Percentiles rank a stretch among this genome's conserved stretches.
These are phyloP conservation scores for Trichosurus vulpecula DNA, from an alignment of 2,797 vertebrate species.

Conservation along the genomic window DNA sequence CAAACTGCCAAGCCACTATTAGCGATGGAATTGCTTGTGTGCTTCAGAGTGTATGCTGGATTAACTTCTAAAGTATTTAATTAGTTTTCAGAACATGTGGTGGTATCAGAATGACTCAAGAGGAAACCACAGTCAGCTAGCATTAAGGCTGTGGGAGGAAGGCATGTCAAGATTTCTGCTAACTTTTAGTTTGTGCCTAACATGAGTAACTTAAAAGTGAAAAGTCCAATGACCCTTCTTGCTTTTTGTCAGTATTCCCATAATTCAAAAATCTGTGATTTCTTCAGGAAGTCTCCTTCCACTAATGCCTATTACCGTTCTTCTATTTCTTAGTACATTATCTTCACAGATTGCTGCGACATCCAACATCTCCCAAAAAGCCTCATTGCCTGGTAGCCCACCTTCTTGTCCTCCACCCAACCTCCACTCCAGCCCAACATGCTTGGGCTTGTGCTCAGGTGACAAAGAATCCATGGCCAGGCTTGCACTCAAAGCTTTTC, in stretches of 20 bases:
- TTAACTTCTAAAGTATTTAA: slow-evolving; percentile 74
- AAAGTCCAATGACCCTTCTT: slow-evolving; percentile 36
- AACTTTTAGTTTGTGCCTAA: slow-evolving; percentile 59
- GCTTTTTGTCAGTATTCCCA: neutral
- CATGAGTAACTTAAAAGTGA: slow-evolving; percentile 53
- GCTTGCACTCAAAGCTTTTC: neutral
- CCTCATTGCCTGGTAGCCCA: neutral
- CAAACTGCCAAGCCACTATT: slow-evolving; percentile 71
- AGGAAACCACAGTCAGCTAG: slow-evolving; percentile 72
- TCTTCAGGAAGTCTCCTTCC: neutral
- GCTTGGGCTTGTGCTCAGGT: neutral
- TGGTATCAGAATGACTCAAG: slow-evolving; percentile 65
- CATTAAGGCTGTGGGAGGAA: slow-evolving; percentile 64
- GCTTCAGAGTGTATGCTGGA: slow-evolving; percentile 69
- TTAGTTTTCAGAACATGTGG: slow-evolving; percentile 72
- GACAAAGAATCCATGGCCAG: neutral
- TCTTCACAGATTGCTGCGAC: neutral
- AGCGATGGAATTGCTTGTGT: slow-evolving; percentile 68
- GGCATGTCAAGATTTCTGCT: slow-evolving; percentile 62
- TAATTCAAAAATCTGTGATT: neutral
- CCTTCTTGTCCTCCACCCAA: neutral
- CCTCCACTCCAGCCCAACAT: too few species aligned
- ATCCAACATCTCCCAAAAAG: neutral
- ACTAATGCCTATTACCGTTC: neutral
- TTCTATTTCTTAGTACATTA: neutral